Conservation (phyloP, 2,113 vertebrate species). For the Jacana jacana region DNA sequence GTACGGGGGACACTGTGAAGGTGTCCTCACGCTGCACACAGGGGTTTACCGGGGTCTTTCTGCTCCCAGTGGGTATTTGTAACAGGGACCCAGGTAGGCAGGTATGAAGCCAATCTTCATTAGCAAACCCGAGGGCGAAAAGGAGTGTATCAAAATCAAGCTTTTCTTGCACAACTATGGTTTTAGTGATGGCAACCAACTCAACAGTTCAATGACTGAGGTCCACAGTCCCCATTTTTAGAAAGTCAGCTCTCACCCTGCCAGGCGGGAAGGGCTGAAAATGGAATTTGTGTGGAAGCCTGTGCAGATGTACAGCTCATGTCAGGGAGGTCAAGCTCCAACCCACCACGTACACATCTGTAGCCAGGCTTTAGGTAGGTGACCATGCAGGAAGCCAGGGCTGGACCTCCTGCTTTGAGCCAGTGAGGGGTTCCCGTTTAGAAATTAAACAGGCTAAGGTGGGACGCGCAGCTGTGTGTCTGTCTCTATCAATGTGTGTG, state of each 20-base stretch:
- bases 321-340: background rate
- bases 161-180: background rate
- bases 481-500: too few species aligned
- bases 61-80: background rate
- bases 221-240: background rate
- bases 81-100: background rate
- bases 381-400: accelerated
- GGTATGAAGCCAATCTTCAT: background rate
- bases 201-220: background rate
- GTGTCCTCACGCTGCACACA: background rate
- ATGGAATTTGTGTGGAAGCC: background rate
- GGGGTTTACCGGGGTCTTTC: background rate
- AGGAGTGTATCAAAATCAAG: background rate
- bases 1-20: background rate
- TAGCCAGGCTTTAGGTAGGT: background rate
- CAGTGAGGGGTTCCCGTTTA: background rate
- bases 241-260: background rate
- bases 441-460: background rate
- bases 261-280: background rate
- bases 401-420: background rate
- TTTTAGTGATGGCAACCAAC: background rate
- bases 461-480: background rate
- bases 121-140: background rate
- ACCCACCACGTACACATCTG: background rate
- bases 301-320: background rate